Base-by-base conservation (phyloP, 2,888 invertebrate species). In the Acronicta psi region DNA sequence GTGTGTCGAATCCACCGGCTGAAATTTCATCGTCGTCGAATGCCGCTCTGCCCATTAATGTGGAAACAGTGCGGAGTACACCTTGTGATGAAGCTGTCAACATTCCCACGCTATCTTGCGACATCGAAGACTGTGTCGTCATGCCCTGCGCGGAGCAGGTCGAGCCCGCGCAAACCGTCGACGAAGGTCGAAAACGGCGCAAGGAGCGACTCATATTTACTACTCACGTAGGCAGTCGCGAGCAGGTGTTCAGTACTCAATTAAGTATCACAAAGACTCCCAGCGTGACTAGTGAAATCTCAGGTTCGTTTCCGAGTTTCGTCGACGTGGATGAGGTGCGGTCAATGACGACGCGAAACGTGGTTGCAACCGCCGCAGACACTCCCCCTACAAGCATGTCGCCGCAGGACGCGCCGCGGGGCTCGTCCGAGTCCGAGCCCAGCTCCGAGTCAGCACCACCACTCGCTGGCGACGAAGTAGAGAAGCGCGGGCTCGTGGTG, bases 371-470 rank as follows among this genome's bases (percentile, higher is more conserved):
- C 37, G 61, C 65, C 41, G 63, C 78, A 55, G 70, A 59, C 66
- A 75, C 43, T 68, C 78, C 58, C 73, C 71, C 52, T 7, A 14
- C 31, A 7, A 34, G 34, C 36, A 16, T 56, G 13, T 69, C 69
- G 1, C 69, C 75, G 2, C 58, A 55, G 31, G 78, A 70, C 25
- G 53, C 58, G 17, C 66, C 64, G 23, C 77, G 78, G n/a, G 95
- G 95, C 73, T 96, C 96, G 0, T 97, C 97, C 0, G 97, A 96
- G 78, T 97, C 97, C 13, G 97, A 97, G 81, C 64, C 83, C 71
- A 47, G 86, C 78, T 76, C 96, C 7, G 96, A 96, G 77, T 89
- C 95, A 23, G 95, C 75, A 29, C 63, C 84, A 66, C 65, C 75
- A 68, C 60, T 54, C 18, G 62, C 58, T 14, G 91, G 95, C 16